Conservation (phyloP, 2,888 invertebrate species). For the Siphonodentalium dalli region DNA sequence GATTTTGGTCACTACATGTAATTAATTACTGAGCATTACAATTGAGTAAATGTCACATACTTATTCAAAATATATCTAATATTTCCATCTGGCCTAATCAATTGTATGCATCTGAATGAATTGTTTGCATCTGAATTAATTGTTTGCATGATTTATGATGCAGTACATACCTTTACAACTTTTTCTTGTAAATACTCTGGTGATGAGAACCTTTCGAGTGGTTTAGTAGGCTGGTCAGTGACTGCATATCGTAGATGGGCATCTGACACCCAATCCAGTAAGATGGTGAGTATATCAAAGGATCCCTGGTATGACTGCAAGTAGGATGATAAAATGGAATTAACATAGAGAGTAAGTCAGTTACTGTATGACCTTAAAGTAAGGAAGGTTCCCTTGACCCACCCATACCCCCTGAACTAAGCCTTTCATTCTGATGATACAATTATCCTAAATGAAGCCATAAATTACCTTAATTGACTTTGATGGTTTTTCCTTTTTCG, state of each 20-base stretch:
- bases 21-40: too few relatives aligned
- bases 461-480: constrained; percentile 33
- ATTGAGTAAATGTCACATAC: too few relatives aligned
- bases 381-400: neutral
- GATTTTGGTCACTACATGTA: too few relatives aligned
- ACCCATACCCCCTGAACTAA: neutral
- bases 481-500: constrained; percentile 23
- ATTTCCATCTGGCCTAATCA: too few relatives aligned
- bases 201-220: constrained; percentile 43
- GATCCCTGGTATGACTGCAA: constrained; percentile 1
- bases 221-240: constrained; percentile 50
- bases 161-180: constrained; percentile 51
- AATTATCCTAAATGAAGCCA: neutral
- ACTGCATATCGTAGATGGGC: constrained; percentile 53
- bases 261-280: constrained; percentile 60
- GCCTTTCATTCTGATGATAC: too few relatives aligned
- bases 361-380: constrained; percentile 8
- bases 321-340: neutral
- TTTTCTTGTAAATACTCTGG: constrained; percentile 52
- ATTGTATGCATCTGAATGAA: too few relatives aligned
- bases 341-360: neutral
- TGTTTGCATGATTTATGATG: too few relatives aligned
- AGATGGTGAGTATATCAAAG: constrained; percentile 52
- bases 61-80: too few relatives aligned
- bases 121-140: too few relatives aligned